Conservation (phyloP, 2,797 vertebrate genomes). For the Gambelia wislizenii region DNA sequence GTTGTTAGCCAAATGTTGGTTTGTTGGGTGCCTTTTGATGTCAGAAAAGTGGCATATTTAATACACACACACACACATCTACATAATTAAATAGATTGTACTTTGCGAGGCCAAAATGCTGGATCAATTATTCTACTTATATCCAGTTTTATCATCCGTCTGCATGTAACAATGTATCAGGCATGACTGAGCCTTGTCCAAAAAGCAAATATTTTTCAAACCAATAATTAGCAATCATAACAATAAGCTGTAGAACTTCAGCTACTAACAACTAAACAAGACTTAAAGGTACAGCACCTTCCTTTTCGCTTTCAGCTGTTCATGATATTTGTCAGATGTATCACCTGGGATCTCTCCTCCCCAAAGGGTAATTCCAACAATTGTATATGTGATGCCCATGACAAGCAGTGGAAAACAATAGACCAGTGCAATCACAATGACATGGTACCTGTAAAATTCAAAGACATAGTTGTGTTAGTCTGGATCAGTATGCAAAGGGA, state of each 20-base stretch:
- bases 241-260: background rate
- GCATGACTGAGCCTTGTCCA: background rate
- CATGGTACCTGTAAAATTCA: slow-evolving; percentile 87
- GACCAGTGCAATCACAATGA: slow-evolving; percentile 90
- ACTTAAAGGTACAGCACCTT: slow-evolving; percentile 84
- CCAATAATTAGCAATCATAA: background rate
- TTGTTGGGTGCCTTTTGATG: background rate
- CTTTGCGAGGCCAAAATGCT: background rate
- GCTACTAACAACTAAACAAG: background rate
- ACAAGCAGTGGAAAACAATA: slow-evolving; percentile 92
- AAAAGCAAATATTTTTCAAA: background rate
- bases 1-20: background rate
- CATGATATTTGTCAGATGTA: slow-evolving; percentile 93
- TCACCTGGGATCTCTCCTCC: slow-evolving; percentile 96
- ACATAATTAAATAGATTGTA: background rate
- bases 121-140: background rate
- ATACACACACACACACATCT: background rate
- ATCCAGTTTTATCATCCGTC: background rate
- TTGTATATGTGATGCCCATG: slow-evolving; percentile 96
- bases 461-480: no score
- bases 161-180: background rate
- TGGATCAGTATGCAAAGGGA: no score
- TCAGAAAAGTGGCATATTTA: background rate
- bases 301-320: slow-evolving; percentile 94
- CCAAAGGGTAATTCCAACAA: slow-evolving; percentile 96